Evolutionary conservation across 2,797 vertebrate genomes (phyloP).

Genomic region (Bradypus variegatus): DNA sequence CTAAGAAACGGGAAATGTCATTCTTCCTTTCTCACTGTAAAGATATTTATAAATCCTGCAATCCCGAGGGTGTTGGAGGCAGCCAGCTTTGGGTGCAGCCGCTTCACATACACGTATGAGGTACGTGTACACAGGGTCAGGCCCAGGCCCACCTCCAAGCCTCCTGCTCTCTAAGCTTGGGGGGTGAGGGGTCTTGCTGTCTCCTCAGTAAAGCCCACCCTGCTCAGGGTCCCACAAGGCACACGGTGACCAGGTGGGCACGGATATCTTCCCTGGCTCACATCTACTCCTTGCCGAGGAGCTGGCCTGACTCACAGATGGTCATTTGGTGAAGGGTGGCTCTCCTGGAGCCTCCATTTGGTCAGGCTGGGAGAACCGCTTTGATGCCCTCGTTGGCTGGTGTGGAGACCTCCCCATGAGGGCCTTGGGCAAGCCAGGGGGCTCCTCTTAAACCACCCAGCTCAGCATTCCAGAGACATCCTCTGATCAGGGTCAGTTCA

Average conservation of each 20-base stretch:
- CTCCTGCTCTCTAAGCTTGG: too few relatives aligned
- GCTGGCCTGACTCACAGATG: neutral
- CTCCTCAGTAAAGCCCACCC: neutral
- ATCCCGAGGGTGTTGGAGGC: neutral
- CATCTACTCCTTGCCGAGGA: neutral
- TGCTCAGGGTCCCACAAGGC: too few relatives aligned
- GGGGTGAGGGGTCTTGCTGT: too few relatives aligned
- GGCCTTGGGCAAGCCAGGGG: neutral
- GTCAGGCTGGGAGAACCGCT: too few relatives aligned
- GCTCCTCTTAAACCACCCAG: neutral
- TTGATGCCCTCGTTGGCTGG: neutral
- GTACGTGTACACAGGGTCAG: neutral
- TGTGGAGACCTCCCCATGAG: neutral
- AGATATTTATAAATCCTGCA: neutral
- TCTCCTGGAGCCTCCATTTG: too few relatives aligned
- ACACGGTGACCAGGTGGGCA: too few relatives aligned
- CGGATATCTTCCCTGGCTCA: neutral
- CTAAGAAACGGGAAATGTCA: neutral
- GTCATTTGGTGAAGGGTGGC: neutral
- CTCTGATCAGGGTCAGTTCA: neutral
- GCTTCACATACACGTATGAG: neutral
- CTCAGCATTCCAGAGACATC: neutral
- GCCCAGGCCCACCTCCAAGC: neutral
- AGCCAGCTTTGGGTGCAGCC: too few relatives aligned
- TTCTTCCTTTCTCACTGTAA: too few relatives aligned